A percentile compares a stretch with the other conserved stretches of the same genome.
These are phyloP conservation scores for Noctua fimbriata DNA, from an alignment of 2,888 invertebrate genomes.

Conservation along the genomic window DNA sequence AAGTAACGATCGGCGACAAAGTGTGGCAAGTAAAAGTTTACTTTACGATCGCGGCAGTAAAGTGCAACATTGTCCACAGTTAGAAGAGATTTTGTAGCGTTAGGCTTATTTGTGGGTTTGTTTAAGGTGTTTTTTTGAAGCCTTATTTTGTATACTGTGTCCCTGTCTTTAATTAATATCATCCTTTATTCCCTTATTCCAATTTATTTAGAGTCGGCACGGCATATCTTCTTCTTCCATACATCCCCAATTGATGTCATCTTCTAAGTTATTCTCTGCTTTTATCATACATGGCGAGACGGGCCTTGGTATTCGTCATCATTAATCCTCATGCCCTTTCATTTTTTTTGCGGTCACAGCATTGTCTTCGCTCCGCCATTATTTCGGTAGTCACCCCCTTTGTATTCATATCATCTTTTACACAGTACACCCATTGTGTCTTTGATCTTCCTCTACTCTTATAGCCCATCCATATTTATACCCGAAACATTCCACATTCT, in stretches of 20 bases:
- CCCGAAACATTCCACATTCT: background rate
- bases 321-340: background rate
- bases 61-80: constrained; percentile 56
- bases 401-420: background rate
- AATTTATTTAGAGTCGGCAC: background rate
- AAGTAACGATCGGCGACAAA: constrained; percentile 51
- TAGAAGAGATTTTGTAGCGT: constrained; percentile 45
- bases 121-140: background rate
- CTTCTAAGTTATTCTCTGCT: background rate
- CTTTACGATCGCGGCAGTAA: constrained; percentile 57
- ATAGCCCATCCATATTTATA: too few relatives aligned
- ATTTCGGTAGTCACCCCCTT: background rate
- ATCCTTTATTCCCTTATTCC: background rate
- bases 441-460: background rate
- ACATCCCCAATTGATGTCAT: background rate
- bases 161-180: background rate
- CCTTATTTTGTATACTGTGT: background rate
- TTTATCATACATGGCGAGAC: background rate
- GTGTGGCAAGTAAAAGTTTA: constrained; percentile 55
- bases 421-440: background rate
- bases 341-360: background rate
- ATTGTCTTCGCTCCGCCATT: background rate
- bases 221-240: background rate
- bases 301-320: background rate
- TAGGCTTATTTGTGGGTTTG: constrained; percentile 23